Evolutionary conservation across 2,113 vertebrate species (phyloP).

Genomic region (Alligator sinensis): DNA sequence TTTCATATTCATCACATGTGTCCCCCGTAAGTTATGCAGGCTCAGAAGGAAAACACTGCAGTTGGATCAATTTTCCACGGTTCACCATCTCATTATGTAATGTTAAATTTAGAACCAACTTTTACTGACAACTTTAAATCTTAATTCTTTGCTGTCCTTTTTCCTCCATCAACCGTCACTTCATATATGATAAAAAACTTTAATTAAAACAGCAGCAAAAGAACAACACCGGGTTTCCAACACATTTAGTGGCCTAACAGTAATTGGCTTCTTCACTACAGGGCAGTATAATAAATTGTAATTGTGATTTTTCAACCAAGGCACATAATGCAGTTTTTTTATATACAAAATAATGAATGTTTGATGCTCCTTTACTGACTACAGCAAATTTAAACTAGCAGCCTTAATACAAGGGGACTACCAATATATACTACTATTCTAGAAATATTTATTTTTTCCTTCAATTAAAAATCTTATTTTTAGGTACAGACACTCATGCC

Average conservation of each 20-base stretch:
- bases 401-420: neutral
- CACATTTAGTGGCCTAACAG: conserved; percentile 13
- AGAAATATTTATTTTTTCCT: neutral
- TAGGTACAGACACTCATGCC: neutral
- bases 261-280: conserved; percentile 57
- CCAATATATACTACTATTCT: neutral
- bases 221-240: neutral
- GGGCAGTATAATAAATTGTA: conserved; percentile 45
- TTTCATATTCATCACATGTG: conserved; percentile 30
- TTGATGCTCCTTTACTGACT: conserved; percentile 18
- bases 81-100: conserved; percentile 50
- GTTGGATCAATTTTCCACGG: conserved; percentile 45
- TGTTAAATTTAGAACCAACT: conserved; percentile 54
- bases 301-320: conserved; percentile 49
- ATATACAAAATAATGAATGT: conserved; percentile 38
- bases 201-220: conserved; percentile 52
- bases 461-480: neutral
- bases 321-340: conserved; percentile 27
- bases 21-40: conserved; percentile 23
- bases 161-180: conserved; percentile 21
- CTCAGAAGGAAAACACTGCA: conserved; percentile 55
- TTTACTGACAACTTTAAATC: conserved; percentile 59
- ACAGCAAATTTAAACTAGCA: conserved; percentile 16
- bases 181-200: conserved; percentile 31
- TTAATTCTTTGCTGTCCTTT: conserved; percentile 16